A percentile compares a stretch with the other conserved stretches of the same genome.
These are phyloP conservation scores for Cosmorhoe ocellata DNA, from an alignment of 2,888 invertebrate genomes.

Conservation along the genomic window DNA sequence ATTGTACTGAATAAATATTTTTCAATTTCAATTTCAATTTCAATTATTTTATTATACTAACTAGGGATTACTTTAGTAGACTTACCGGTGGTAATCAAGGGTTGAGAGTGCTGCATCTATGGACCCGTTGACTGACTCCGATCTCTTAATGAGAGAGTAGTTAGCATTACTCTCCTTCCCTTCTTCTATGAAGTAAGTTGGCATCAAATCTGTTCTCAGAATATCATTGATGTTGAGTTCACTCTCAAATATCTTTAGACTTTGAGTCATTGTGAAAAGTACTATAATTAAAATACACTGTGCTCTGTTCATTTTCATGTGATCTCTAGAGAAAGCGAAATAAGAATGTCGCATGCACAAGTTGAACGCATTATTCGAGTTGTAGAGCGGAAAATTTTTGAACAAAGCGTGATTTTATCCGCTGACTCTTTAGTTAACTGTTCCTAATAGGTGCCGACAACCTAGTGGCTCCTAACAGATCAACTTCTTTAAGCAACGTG, in stretches of 20 bases:
- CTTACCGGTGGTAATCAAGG: conserved; percentile 86
- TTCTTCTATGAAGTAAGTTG: conserved; percentile 83
- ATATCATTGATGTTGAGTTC: conserved; percentile 85
- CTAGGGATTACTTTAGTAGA: background rate
- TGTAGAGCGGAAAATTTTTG: conserved; percentile 72
- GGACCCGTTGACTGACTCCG: conserved; percentile 77
- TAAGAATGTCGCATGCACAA: conserved; percentile 43
- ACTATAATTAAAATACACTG: conserved; percentile 1
- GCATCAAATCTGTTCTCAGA: conserved; percentile 86
- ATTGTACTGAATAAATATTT: too few species aligned
- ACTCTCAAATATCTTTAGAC: conserved; percentile 51
- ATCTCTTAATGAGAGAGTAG: conserved; percentile 33
- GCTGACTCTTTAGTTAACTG: conserved; percentile 45
- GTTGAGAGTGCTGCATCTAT: conserved; percentile 84
- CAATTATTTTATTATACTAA: too few species aligned
- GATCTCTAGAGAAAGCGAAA: conserved; percentile 26
- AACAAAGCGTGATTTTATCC: conserved; percentile 50
- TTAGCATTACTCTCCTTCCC: conserved; percentile 45
- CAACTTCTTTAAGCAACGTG: too few species aligned
- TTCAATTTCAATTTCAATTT: too few species aligned
- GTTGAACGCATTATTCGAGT: conserved; percentile 57
- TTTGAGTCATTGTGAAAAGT: conserved; percentile 1
- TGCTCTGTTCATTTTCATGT: conserved; percentile 10
- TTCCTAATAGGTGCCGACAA: conserved; percentile 27
- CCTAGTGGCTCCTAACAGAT: too few species aligned